Evolutionary conservation across 2,888 invertebrate species (phyloP).

Genomic region (Diaphora mendica): DNA sequence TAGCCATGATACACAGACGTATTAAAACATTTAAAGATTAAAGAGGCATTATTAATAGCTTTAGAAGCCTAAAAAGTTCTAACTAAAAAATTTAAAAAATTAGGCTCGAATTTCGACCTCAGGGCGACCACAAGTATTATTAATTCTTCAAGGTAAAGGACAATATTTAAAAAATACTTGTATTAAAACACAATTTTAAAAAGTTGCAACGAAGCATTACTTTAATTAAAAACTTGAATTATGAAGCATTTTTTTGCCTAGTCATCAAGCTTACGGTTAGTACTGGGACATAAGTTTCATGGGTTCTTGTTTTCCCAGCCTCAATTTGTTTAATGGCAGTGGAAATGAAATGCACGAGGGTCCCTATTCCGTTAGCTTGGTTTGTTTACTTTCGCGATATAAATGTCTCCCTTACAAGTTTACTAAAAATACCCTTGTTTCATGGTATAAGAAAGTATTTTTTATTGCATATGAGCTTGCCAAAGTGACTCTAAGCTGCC

Average conservation of each 20-base stretch:
- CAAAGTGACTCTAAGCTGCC: no score
- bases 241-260: conserved; percentile 25
- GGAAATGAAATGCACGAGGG: conserved; percentile 68
- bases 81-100: no score
- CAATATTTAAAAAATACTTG: not conserved
- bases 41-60: no score
- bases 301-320: conserved; percentile 72
- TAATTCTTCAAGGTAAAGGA: not conserved
- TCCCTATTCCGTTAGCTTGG: conserved; percentile 46
- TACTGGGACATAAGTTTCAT: conserved; percentile 59
- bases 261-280: conserved; percentile 31
- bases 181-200: not conserved
- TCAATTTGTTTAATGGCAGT: conserved; percentile 79
- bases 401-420: not conserved
- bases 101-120: no score
- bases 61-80: no score
- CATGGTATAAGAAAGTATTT: no score
- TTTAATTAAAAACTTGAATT: conserved; percentile 47
- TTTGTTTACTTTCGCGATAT: not conserved
- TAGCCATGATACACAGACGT: no score
- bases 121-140: no score
- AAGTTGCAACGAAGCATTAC: conserved; percentile 8
- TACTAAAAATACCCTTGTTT: not conserved
- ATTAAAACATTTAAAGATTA: no score
- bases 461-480: no score